Conservation (phyloP, 2,113 vertebrate species). For the Campylomormyrus tamandua region DNA sequence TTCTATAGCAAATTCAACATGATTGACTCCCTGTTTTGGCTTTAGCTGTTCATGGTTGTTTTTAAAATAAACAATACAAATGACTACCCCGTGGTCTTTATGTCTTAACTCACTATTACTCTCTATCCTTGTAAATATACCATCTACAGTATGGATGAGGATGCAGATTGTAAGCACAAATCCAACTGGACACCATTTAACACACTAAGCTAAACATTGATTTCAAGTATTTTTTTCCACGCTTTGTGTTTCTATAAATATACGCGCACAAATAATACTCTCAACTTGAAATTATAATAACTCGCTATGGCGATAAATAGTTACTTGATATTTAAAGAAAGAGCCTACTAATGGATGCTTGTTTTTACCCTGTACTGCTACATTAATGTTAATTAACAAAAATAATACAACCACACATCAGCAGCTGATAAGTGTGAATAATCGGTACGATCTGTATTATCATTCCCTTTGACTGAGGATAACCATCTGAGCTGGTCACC, state of each 20-base stretch:
- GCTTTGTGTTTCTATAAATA: background rate
- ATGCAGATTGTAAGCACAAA: background rate
- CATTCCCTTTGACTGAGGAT: too few species aligned
- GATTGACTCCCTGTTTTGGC: slow-evolving; percentile 47
- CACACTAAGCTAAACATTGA: background rate
- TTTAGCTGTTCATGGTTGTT: slow-evolving; percentile 62
- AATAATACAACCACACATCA: too few species aligned
- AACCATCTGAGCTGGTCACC: too few species aligned
- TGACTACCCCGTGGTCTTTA: slow-evolving; percentile 32
- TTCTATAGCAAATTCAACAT: slow-evolving; percentile 45
- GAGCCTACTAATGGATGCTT: background rate
- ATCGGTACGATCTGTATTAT: too few species aligned
- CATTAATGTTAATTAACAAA: background rate
- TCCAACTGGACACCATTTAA: background rate
- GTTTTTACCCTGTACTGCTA: background rate
- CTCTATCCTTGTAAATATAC: background rate
- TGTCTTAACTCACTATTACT: slow-evolving; percentile 30
- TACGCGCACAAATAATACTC: background rate
- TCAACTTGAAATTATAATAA: background rate
- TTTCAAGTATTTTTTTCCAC: background rate
- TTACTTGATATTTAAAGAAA: background rate
- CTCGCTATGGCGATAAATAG: background rate
- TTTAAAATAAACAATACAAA: slow-evolving; percentile 58
- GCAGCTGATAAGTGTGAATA: too few species aligned
- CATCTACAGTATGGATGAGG: background rate